Evolutionary conservation across 2,797 vertebrate species (phyloP).

Genomic region (Myripristis jacobus): DNA sequence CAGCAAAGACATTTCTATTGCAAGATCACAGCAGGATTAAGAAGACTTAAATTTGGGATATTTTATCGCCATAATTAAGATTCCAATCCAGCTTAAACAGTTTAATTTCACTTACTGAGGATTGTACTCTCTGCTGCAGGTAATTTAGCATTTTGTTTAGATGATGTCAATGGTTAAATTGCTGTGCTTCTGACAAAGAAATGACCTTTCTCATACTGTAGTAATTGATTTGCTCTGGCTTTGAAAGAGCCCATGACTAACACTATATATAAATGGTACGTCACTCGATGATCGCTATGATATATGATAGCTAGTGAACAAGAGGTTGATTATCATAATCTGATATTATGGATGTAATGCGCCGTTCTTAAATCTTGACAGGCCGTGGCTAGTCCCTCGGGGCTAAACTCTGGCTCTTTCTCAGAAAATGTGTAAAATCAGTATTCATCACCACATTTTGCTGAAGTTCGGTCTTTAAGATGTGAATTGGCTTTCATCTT

Average conservation of each 20-base stretch:
- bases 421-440: constrained; percentile 62
- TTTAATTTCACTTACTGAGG: constrained; percentile 1
- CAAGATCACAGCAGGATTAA: constrained; percentile 3
- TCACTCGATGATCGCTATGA: constrained; percentile 44
- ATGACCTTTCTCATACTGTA: constrained; percentile 37
- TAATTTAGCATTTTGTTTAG: constrained; percentile 10
- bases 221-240: constrained; percentile 36
- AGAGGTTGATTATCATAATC: constrained; percentile 70
- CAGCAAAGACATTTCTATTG: not conserved
- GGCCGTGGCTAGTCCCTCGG: constrained; percentile 53
- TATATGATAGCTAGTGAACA: constrained; percentile 47
- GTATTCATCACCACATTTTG: constrained; percentile 74
- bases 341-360: constrained; percentile 47
- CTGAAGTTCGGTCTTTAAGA: constrained; percentile 65
- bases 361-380: constrained; percentile 52
- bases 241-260: constrained; percentile 24
- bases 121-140: not conserved
- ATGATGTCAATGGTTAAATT: constrained; percentile 12
- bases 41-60: constrained; percentile 8
- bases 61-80: constrained; percentile 21
- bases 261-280: constrained; percentile 47
- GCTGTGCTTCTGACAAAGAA: constrained; percentile 23
- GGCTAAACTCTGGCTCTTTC: constrained; percentile 57
- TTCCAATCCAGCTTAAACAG: constrained; percentile 17
- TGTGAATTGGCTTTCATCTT: constrained; percentile 70